A percentile compares a stretch with the other conserved stretches of the same genome.
Evolutionary conservation across 2,113 vertebrate species (phyloP).

Genomic region (Chrysemys picta): DNA sequence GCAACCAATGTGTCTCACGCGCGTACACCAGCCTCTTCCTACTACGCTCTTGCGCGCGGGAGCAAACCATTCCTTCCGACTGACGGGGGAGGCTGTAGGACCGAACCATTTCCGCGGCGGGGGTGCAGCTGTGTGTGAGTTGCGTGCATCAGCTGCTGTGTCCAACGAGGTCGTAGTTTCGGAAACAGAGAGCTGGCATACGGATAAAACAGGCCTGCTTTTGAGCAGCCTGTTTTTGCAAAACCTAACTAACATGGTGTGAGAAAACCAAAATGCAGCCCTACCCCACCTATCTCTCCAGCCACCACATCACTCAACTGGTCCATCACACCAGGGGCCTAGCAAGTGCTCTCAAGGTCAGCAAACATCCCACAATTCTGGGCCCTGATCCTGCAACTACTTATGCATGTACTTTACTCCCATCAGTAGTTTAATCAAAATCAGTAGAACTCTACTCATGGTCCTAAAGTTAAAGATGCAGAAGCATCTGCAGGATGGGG

Average conservation of each 20-base stretch:
- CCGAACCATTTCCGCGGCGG: too few species aligned
- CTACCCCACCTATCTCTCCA: too few species aligned
- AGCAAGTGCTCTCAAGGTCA: not conserved
- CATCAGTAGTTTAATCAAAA: not conserved
- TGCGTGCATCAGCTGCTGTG: not conserved
- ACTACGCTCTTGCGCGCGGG: rapidly evolving
- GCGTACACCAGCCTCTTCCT: not conserved
- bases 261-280: not conserved
- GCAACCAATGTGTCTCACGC: rapidly evolving
- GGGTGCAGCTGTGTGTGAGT: not conserved
- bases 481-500: too few species aligned
- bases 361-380: not conserved
- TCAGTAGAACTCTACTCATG: not conserved
- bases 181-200: not conserved
- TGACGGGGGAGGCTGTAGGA: rapidly evolving
- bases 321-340: too few species aligned
- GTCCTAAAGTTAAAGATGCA: not conserved
- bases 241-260: not conserved
- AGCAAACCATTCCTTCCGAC: not conserved
- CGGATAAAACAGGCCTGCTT: not conserved
- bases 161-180: not conserved
- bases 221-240: not conserved
- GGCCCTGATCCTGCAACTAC: not conserved
- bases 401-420: not conserved
- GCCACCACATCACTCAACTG: too few species aligned